A percentile compares a stretch with the other conserved stretches of the same genome.
These are phyloP conservation scores for Terebella lapidaria DNA, from an alignment of 2,888 invertebrate genomes.

Conservation along the genomic window DNA sequence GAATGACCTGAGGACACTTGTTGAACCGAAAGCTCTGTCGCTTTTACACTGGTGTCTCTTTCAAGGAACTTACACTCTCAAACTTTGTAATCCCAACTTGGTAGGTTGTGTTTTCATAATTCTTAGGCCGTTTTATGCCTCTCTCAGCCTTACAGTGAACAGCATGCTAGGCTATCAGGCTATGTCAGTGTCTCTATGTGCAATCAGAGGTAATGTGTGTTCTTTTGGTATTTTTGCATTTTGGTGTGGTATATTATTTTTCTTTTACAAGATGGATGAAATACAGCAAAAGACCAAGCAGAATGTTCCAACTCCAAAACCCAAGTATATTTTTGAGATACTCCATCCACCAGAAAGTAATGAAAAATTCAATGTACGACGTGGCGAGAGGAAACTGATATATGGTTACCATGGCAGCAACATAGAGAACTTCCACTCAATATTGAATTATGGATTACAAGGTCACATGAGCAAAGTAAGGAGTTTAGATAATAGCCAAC, in stretches of 20 bases:
- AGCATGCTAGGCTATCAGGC: too few species aligned
- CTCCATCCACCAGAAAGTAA: constrained; percentile 8
- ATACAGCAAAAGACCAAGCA: constrained; percentile 14
- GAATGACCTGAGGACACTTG: too few species aligned
- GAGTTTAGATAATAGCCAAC: background rate
- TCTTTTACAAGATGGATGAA: too few species aligned
- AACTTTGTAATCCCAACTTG: background rate
- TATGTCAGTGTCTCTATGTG: too few species aligned
- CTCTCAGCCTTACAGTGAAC: too few species aligned
- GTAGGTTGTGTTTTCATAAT: background rate
- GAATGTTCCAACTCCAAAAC: background rate
- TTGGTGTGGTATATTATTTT: too few species aligned
- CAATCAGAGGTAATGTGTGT: too few species aligned
- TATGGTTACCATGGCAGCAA: constrained; percentile 75
- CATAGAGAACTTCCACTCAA: constrained; percentile 76
- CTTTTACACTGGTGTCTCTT: background rate
- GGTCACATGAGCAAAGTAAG: constrained; percentile 66
- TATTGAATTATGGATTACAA: constrained; percentile 71
- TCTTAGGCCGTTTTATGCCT: too few species aligned
- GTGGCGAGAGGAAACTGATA: constrained; percentile 12
- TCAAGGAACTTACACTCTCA: background rate
- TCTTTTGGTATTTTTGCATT: too few species aligned
- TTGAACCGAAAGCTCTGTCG: background rate
- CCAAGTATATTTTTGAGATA: constrained; percentile 18
- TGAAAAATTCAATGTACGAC: constrained; percentile 15